Evolutionary conservation across 2,888 invertebrate genomes (phyloP).

Genomic region (Cyaniris semiargus): DNA sequence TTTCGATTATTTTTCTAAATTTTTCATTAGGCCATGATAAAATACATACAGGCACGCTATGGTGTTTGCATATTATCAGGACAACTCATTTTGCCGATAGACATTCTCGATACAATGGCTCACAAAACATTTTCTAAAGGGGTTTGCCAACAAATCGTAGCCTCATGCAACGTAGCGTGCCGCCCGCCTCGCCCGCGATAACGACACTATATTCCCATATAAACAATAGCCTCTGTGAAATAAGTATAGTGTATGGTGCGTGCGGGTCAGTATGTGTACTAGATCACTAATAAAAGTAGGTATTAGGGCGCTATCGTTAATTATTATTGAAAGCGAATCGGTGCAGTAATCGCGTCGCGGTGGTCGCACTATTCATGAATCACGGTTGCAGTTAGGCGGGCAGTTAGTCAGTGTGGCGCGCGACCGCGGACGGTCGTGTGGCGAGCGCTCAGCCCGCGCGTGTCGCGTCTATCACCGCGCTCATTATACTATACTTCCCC

Average conservation of each 20-base stretch:
- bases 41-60: not conserved
- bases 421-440: conserved; percentile 61
- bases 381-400: conserved; percentile 29
- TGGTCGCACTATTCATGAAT: conserved; percentile 42
- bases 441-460: conserved; percentile 58
- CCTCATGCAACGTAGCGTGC: conserved; percentile 53
- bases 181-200: conserved; percentile 22
- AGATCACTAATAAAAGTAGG: conserved; percentile 2
- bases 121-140: conserved; percentile 63
- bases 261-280: conserved; percentile 48
- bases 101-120: conserved; percentile 33
- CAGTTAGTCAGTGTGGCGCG: conserved; percentile 63
- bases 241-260: conserved; percentile 56
- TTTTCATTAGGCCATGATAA: not conserved
- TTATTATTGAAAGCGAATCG: conserved; percentile 33
- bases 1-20: not conserved
- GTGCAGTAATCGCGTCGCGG: conserved; percentile 39
- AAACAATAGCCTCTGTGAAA: conserved; percentile 56
- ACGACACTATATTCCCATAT: conserved; percentile 54
- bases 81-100: not conserved
- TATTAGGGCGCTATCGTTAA: conserved; percentile 5
- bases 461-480: conserved; percentile 63
- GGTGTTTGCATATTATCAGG: not conserved
- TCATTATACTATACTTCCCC: conserved; percentile 71
- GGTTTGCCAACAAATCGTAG: conserved; percentile 43